Conservation (phyloP, 2,888 invertebrate genomes). For the Anorthoa munda region DNA sequence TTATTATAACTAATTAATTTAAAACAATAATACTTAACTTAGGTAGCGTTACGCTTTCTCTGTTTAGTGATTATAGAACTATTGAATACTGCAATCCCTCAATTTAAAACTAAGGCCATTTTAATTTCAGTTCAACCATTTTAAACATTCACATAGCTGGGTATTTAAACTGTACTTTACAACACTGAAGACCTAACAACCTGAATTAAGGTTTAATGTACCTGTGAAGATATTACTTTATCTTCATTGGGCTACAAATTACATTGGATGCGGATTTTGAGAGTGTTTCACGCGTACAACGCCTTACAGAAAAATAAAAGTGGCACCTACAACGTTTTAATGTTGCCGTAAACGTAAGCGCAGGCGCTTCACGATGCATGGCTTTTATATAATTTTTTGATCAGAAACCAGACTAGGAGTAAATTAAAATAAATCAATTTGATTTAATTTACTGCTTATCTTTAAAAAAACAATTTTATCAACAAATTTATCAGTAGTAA, state of each 20-base stretch:
- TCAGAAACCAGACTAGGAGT: not conserved
- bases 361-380: conserved; percentile 43
- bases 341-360: conserved; percentile 40
- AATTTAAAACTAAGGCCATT: not conserved
- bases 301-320: conserved; percentile 66
- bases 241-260: conserved; percentile 15
- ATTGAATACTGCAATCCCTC: not conserved
- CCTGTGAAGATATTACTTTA: conserved; percentile 15
- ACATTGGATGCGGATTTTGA: not conserved
- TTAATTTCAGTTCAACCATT: not conserved
- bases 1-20: not conserved
- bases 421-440: not conserved
- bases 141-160: not conserved
- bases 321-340: conserved; percentile 42
- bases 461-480: not conserved
- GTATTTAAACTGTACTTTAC: not conserved
- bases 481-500: not conserved
- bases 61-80: not conserved
- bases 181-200: not conserved
- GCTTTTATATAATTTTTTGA: not conserved
- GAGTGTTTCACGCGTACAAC: conserved; percentile 49
- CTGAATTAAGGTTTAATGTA: conserved; percentile 16
- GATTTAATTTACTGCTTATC: too few relatives aligned
- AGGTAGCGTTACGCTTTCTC: not conserved
- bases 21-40: not conserved